A percentile compares a stretch with the other conserved stretches of the same genome.
Conservation (phyloP, 2,888 invertebrate species). For the Hoplodrina blanda region DNA sequence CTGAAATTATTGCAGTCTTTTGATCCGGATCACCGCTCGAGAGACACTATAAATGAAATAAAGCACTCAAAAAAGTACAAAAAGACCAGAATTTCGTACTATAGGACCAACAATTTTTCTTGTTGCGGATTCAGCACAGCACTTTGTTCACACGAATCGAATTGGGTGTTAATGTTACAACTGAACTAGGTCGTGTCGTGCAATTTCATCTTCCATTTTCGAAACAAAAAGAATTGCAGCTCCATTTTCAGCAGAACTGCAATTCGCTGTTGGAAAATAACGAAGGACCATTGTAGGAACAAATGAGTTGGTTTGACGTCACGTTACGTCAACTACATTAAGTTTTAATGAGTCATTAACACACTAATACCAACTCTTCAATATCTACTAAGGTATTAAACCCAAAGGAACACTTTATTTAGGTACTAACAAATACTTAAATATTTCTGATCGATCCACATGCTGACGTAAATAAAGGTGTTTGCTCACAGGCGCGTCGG, state of each 20-base stretch:
- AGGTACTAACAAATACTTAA: constrained; percentile 22
- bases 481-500: constrained; percentile 50
- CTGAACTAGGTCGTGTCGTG: constrained; percentile 18
- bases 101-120: neutral
- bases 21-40: neutral
- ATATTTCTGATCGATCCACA: constrained; percentile 40
- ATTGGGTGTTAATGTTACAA: constrained; percentile 35
- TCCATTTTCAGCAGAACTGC: constrained; percentile 30
- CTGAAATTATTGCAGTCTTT: neutral
- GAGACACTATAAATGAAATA: neutral
- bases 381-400: constrained; percentile 23
- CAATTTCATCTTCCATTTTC: constrained; percentile 35
- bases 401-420: constrained; percentile 38
- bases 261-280: constrained; percentile 15
- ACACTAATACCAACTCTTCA: constrained; percentile 21
- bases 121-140: constrained; percentile 17
- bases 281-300: constrained; percentile 3
- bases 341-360: constrained; percentile 36
- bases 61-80: neutral
- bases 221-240: constrained; percentile 24
- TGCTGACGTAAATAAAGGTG: constrained; percentile 51
- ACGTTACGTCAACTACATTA: constrained; percentile 5
- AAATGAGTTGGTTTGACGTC: constrained; percentile 9
- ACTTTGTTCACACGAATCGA: constrained; percentile 15
- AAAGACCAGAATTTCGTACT: neutral